These are phyloP conservation scores for Hassar affinis DNA, from an alignment of 2,113 vertebrate genomes.

Conservation along the genomic window DNA sequence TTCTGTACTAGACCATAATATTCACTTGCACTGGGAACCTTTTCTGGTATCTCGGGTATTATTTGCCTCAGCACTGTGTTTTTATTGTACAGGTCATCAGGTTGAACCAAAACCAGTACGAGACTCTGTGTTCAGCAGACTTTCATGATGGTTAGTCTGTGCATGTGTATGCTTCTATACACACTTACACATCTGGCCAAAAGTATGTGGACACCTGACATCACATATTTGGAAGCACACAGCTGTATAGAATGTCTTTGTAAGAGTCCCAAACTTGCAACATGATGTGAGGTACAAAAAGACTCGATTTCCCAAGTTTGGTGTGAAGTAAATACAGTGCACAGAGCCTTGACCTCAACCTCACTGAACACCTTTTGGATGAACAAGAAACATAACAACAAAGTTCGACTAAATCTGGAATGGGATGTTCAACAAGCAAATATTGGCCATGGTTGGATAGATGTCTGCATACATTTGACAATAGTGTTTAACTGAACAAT, in stretches of 20 bases:
- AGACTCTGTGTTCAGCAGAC: slow-evolving; percentile 25
- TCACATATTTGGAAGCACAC: neutral
- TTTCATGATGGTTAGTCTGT: slow-evolving; percentile 30
- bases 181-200: neutral
- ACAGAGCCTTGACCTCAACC: neutral
- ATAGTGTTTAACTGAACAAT: neutral
- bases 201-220: neutral
- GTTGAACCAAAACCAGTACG: slow-evolving; percentile 22
- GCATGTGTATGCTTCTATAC: neutral
- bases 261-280: too few relatives aligned
- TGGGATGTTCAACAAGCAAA: neutral
- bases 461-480: neutral
- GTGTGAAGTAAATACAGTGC: neutral
- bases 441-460: neutral
- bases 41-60: neutral
- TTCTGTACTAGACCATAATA: neutral
- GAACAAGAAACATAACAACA: too few relatives aligned
- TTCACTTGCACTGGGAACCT: neutral
- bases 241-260: neutral
- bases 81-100: slow-evolving; percentile 34
- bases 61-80: neutral
- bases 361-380: neutral
- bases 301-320: neutral
- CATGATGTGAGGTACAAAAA: neutral
- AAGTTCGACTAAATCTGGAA: neutral